Evolutionary conservation across 2,113 vertebrate species (phyloP).

Genomic region (Fregetta grallaria): DNA sequence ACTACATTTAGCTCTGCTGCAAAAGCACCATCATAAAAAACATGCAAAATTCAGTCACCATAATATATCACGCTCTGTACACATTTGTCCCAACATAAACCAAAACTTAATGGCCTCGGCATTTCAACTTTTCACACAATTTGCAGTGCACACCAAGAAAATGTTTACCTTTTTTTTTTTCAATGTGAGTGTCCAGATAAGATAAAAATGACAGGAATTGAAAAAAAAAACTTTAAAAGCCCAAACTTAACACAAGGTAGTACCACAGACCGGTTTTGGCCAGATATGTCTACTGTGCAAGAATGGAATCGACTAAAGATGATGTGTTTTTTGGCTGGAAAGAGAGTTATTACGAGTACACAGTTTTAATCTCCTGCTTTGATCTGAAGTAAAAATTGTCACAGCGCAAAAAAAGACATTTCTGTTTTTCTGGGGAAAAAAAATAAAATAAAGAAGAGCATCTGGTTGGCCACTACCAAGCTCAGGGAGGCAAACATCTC

Average conservation of each 20-base stretch:
- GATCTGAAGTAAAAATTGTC: background rate
- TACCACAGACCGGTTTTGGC: background rate
- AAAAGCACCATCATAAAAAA: background rate
- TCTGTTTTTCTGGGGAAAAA: background rate
- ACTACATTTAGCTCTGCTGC: conserved; percentile 17
- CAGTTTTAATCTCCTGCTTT: background rate
- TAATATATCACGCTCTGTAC: background rate
- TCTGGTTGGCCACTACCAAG: background rate
- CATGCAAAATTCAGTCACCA: background rate
- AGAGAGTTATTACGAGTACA: background rate
- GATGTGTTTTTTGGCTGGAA: background rate
- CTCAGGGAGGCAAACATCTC: background rate
- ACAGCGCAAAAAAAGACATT: background rate
- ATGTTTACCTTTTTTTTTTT: background rate
- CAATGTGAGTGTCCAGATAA: background rate
- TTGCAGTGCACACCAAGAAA: background rate
- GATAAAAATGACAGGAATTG: background rate
- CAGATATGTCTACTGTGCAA: background rate
- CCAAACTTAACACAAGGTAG: background rate
- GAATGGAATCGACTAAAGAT: background rate
- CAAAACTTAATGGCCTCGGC: background rate
- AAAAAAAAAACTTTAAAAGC: background rate
- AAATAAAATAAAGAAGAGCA: background rate
- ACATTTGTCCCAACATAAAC: background rate
- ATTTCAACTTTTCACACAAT: background rate